Evolutionary conservation across 2,113 vertebrate genomes (phyloP), one percentile per base, ranked within the genome.

Genomic region (Azemiops feae): DNA sequence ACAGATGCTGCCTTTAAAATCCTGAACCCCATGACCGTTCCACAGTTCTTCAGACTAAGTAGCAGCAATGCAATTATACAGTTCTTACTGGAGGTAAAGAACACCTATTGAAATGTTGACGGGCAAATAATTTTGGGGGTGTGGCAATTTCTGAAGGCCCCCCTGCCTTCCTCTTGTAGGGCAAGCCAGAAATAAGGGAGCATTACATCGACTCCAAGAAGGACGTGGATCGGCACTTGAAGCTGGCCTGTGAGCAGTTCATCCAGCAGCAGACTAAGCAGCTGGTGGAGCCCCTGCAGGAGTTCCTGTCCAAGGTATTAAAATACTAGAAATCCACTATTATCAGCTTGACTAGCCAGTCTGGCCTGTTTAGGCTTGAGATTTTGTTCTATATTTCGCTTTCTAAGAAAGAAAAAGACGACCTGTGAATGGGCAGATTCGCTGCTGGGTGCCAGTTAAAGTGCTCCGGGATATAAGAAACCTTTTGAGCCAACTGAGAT

Each of bases 171-270:
- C 2, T 96, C 55, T 97, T 97, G 47, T 96, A 99, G 99, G 99
- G 99, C 92, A 99, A 99, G 89, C 99, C 99, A 8, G 99, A 99
- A 98, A 99, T 99, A 96, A 99, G 98, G 97, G 99, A 99, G 96
- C 99, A 99, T 97, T 99, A 99, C 96, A 98, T 99, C 0, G 99
- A 99, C 97, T 99, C 99, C 4, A 99, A 99, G 97, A 99, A 99
- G 94, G 99, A 99, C 0, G 99, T 99, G 87, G 99, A 99, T 96
- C 98, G 98, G 23, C 98, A 99, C 94, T 97, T 99, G 96, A 99
- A 99, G 95, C 98, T 98, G 20, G 98, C 99, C 93, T 99, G 99
- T 92, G 99, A 99, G 97, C 98, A 99, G 97, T 99, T 99, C 95
- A 99, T 99, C 95, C 99, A 99, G 97, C 99, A 99, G 97, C 99